phyloP scores from a whole-genome alignment of 2,888 invertebrate species.

The Ochropacha duplaris region DNA sequence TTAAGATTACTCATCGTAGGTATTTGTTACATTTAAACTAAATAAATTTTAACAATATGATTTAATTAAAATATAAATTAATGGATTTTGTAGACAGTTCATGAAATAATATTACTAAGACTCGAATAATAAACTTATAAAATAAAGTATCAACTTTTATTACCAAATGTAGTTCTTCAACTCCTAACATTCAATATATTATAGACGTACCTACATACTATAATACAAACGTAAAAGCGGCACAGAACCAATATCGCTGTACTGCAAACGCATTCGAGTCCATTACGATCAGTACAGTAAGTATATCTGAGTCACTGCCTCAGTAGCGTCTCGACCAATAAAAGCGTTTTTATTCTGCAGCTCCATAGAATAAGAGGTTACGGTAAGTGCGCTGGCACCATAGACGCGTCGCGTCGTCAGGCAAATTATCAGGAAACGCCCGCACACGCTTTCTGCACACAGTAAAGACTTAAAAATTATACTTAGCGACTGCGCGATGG shows the following conservation, averaged over 20 bases:
- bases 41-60: too few relatives aligned
- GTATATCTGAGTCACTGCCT: conserved; percentile 7
- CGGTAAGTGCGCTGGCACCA: conserved; percentile 51
- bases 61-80: too few relatives aligned
- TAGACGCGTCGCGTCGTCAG: conserved; percentile 56
- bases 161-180: background rate
- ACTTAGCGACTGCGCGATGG: conserved; percentile 57
- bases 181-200: background rate
- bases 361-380: conserved; percentile 53
- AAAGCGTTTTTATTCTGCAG: conserved; percentile 45
- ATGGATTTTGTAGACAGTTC: too few relatives aligned
- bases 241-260: background rate
- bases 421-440: conserved; percentile 72
- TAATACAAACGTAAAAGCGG: background rate
- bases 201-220: background rate
- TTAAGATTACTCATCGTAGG: too few relatives aligned
- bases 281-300: background rate
- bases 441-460: conserved; percentile 80
- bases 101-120: too few relatives aligned
- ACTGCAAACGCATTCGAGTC: conserved; percentile 1
- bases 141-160: background rate
- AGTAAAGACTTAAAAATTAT: conserved; percentile 68
- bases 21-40: too few relatives aligned
- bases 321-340: conserved; percentile 28
- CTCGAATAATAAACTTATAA: background rate